Evolutionary conservation across 2,888 invertebrate species (phyloP), one percentile per base, ranked within the genome.

Genomic region (Gibbula magus): DNA sequence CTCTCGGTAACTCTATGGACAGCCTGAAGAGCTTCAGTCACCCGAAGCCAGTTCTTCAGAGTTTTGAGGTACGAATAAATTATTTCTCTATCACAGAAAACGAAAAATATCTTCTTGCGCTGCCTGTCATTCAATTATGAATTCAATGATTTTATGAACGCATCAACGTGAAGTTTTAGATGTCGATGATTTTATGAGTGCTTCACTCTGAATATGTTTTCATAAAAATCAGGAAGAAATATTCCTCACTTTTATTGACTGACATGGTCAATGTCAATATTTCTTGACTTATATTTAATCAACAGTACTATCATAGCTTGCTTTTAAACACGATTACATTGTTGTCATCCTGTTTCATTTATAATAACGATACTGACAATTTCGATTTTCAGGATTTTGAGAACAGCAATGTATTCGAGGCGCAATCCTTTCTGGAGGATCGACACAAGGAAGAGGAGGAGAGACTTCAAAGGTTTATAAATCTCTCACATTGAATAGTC

Each of bases 371-470:
- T 20, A 54, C 18, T 52, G 18, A 52, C 0, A 4, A 13, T 25
- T 39, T 0, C 25, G n/a, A 2, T 29, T 94, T 94, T 13, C 94
- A 99, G 99, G 99, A 98, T 93, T 92, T 91, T 83, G 91, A 91
- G 84, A 88, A 87, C 78, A 88, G 86, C 74, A 90, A 90, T 3
- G 89, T 92, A 39, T 96, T 98, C 93, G 98, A 98, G 93, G 97
- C 97, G 91, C 99, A 99, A 86, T 92, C 91, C 29, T 89, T 92
- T 52, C 94, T 99, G 90, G 99, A 99, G 94, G 97, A 98, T 96
- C 96, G 97, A 92, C 99, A 99, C 93, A 95, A 98, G 79, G 96
- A 97, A 92, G 98, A 99, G 93, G 99, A 99, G 94, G 99, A 99
- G 89, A 97, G 98, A 90, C 94, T 99, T 86, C 88, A 88, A 78